These are phyloP conservation scores for Cryptosula pallasiana DNA, from an alignment of 2,888 invertebrate species.

Conservation along the genomic window DNA sequence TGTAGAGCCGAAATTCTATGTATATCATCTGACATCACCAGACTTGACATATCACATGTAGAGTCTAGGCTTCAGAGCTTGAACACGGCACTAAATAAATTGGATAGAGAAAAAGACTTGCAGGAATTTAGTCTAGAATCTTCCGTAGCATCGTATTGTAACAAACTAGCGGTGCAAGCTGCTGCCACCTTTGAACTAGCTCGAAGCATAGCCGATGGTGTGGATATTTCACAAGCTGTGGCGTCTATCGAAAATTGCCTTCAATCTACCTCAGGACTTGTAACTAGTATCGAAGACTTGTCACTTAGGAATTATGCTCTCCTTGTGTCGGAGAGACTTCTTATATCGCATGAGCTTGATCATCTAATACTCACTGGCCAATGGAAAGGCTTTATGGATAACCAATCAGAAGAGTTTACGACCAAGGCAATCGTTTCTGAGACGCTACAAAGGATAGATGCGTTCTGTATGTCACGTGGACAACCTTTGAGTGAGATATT, in stretches of 20 bases:
- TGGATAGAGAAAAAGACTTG: neutral
- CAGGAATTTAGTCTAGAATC: neutral
- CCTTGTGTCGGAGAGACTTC: constrained; percentile 5
- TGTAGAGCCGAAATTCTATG: constrained; percentile 18
- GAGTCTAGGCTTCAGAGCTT: neutral
- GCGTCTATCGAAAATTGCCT: constrained; percentile 4
- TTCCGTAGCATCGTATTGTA: neutral
- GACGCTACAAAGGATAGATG: neutral
- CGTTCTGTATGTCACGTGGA: neutral
- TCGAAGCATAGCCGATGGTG: neutral
- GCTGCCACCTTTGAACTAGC: constrained; percentile 8
- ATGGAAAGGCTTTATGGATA: neutral
- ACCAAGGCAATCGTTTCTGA: neutral
- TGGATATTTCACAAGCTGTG: constrained; percentile 2
- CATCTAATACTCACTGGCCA: neutral
- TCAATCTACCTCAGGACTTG: constrained; percentile 15
- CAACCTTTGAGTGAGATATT: neutral
- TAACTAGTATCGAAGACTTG: constrained; percentile 23
- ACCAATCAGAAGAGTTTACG: neutral
- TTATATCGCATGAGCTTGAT: neutral
- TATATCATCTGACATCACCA: constrained; percentile 1
- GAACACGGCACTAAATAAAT: neutral
- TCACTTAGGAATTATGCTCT: constrained; percentile 22
- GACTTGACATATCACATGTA: constrained; percentile 18
- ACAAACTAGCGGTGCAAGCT: constrained; percentile 12